A percentile compares a stretch with the other conserved stretches of the same genome.
These are phyloP conservation scores for Actinemys pallida DNA, from an alignment of 2,113 vertebrate species.

Conservation along the genomic window DNA sequence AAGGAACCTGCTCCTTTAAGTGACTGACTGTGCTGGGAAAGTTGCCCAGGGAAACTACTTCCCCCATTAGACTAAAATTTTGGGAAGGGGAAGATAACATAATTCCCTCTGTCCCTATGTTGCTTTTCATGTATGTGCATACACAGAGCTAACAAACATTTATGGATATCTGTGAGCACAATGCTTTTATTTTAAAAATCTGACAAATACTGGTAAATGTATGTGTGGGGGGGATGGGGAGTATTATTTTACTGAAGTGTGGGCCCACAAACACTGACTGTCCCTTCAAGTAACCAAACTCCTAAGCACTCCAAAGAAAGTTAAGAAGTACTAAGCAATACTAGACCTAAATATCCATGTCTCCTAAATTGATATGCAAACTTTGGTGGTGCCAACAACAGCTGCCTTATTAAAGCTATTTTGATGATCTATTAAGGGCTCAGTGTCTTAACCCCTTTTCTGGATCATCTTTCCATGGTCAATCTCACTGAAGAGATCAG, in stretches of 20 bases:
- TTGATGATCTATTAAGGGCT: conserved; percentile 24
- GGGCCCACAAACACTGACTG: background rate
- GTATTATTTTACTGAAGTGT: background rate
- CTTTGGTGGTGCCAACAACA: conserved; percentile 61
- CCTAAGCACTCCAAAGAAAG: conserved; percentile 24
- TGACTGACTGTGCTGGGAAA: background rate
- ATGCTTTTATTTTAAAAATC: background rate
- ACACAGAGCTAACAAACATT: background rate
- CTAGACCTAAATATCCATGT: conserved; percentile 32
- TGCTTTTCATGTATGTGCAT: background rate
- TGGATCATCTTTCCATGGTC: conserved; percentile 47
- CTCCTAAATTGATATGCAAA: conserved; percentile 64
- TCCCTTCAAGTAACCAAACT: conserved; percentile 27
- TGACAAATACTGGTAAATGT: background rate
- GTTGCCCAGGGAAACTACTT: background rate
- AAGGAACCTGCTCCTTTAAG: background rate
- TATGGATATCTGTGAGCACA: background rate
- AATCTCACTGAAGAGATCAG: conserved; percentile 8
- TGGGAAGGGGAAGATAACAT: background rate
- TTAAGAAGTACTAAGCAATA: conserved; percentile 53
- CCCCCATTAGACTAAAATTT: background rate
- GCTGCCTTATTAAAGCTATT: conserved; percentile 62
- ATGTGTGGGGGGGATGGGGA: background rate
- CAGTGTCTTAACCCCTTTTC: background rate
- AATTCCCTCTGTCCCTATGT: background rate